A percentile compares a stretch with the other conserved stretches of the same genome.
Conservation (phyloP, 1,140 invertebrate species). For the Geopemphigus sp. region DNA sequence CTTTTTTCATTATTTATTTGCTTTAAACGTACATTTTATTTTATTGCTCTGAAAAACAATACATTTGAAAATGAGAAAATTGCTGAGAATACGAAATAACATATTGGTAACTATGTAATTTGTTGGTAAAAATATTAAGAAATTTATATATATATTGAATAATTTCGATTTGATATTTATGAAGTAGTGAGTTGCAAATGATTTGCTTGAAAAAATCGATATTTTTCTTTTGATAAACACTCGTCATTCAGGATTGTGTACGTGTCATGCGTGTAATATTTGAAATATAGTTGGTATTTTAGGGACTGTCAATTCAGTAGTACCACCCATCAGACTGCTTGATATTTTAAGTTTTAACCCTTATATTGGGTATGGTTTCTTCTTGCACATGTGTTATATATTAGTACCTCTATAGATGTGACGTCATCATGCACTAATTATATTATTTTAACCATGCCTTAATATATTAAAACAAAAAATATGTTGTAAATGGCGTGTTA, state of each 20-base stretch:
- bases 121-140: no score
- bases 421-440: conserved; percentile 18
- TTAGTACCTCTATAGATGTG: background rate
- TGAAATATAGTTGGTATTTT: background rate
- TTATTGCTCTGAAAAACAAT: no score
- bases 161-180: background rate
- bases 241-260: background rate
- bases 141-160: background rate
- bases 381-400: conserved; percentile 19
- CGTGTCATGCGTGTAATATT: background rate
- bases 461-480: conserved; percentile 2
- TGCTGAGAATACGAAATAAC: background rate
- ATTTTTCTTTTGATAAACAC: background rate
- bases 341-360: conserved; percentile 17
- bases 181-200: no score
- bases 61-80: no score
- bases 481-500: background rate
- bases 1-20: no score
- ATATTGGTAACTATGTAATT: no score
- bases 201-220: no score
- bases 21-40: no score
- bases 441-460: conserved; percentile 4
- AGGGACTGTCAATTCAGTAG: background rate
- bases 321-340: background rate
- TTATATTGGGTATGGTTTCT: background rate